Conservation (phyloP, 2,888 invertebrate genomes). For the Agonopterix arenella region DNA sequence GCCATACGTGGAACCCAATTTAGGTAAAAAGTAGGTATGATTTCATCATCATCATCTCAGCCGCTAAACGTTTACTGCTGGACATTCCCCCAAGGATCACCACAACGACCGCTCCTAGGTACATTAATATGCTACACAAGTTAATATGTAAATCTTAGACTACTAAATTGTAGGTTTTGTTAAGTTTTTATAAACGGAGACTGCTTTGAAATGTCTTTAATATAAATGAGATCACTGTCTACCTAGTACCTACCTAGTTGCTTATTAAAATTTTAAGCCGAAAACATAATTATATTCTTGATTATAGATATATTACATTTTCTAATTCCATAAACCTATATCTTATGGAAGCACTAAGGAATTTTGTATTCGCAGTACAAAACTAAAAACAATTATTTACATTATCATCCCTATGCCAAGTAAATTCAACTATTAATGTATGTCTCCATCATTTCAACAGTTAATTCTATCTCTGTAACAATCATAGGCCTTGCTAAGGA, state of each 20-base stretch:
- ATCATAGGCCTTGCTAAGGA: conserved; percentile 2
- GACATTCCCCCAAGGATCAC: too few relatives aligned
- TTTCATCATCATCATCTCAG: too few relatives aligned
- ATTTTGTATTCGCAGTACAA: conserved; percentile 39
- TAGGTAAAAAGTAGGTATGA: too few relatives aligned
- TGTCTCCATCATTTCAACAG: not conserved
- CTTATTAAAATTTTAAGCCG: not conserved
- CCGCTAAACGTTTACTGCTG: too few relatives aligned
- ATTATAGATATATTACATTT: conserved; percentile 1
- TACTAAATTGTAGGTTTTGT: too few relatives aligned
- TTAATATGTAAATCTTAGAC: too few relatives aligned
- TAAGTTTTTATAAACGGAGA: too few relatives aligned
- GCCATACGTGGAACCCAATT: too few relatives aligned
- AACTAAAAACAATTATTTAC: conserved; percentile 18
- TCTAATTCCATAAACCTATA: conserved; percentile 29
- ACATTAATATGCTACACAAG: too few relatives aligned
- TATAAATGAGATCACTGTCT: too few relatives aligned
- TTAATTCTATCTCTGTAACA: not conserved
- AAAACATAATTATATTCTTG: not conserved
- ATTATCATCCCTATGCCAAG: not conserved
- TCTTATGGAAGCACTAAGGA: conserved; percentile 59
- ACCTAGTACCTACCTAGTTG: not conserved
- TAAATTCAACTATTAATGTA: not conserved
- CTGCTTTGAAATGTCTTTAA: too few relatives aligned
- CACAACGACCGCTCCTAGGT: too few relatives aligned